Conservation (phyloP, 2,113 vertebrate genomes). For the Willisornis vidua region DNA sequence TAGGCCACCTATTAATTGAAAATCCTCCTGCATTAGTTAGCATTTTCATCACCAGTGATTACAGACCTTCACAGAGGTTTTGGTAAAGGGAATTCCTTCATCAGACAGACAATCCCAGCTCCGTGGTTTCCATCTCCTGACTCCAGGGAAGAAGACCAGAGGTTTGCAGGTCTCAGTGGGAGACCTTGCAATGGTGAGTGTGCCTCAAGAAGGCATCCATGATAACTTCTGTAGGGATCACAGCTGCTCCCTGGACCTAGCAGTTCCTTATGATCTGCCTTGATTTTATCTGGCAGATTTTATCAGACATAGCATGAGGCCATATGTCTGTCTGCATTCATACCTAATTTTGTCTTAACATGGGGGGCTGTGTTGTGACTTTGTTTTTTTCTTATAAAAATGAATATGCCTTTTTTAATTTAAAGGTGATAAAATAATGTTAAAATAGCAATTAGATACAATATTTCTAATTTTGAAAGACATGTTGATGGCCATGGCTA, state of each 20-base stretch:
- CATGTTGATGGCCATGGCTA: background rate
- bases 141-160: background rate
- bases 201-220: background rate
- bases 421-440: background rate
- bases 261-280: background rate
- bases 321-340: background rate
- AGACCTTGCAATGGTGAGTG: background rate
- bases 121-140: background rate
- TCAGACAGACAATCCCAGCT: background rate
- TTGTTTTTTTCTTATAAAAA: background rate
- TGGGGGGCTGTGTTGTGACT: background rate
- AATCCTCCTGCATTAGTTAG: background rate
- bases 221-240: accelerated
- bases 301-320: background rate
- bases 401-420: background rate
- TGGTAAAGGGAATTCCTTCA: background rate
- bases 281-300: background rate
- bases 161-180: accelerated
- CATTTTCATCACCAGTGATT: background rate
- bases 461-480: background rate
- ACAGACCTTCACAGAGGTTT: background rate
- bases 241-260: background rate
- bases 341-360: background rate
- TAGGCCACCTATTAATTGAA: background rate
- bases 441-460: background rate